These are phyloP conservation scores for Ochotona princeps DNA, from an alignment of 2,113 vertebrate species.

Conservation along the genomic window DNA sequence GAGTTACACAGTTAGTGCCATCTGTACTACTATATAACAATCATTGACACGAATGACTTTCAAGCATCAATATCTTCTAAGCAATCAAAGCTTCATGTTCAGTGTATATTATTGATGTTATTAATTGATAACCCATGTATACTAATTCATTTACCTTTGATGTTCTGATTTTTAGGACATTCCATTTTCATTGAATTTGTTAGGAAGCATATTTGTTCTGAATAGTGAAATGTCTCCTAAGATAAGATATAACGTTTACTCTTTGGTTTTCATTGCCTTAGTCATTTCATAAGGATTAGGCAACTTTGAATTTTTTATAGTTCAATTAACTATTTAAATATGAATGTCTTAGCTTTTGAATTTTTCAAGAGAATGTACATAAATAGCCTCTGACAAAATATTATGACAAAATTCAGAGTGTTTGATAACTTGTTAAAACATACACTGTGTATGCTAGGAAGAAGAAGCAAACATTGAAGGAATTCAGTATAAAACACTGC, in stretches of 20 bases:
- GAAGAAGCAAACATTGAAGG: conserved; percentile 93
- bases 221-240: not conserved
- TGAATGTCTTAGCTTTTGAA: conserved; percentile 9
- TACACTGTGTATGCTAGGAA: conserved; percentile 90
- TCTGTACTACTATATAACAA: conserved; percentile 10
- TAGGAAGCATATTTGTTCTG: not conserved
- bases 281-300: not conserved
- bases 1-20: not conserved
- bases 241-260: not conserved
- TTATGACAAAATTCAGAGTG: not conserved
- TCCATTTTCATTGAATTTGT: not conserved
- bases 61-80: not conserved
- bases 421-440: conserved; percentile 59
- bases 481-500: conserved; percentile 92
- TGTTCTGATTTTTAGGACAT: not conserved
- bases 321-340: conserved; percentile 17
- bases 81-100: not conserved
- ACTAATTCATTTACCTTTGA: conserved; percentile 6
- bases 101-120: not conserved
- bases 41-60: not conserved
- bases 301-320: not conserved
- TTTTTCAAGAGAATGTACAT: not conserved
- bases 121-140: not conserved
- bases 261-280: conserved; percentile 4
- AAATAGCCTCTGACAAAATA: not conserved